These are phyloP conservation scores for Muraenolepis orangiensis DNA, from an alignment of 2,797 vertebrate species.

Conservation along the genomic window DNA sequence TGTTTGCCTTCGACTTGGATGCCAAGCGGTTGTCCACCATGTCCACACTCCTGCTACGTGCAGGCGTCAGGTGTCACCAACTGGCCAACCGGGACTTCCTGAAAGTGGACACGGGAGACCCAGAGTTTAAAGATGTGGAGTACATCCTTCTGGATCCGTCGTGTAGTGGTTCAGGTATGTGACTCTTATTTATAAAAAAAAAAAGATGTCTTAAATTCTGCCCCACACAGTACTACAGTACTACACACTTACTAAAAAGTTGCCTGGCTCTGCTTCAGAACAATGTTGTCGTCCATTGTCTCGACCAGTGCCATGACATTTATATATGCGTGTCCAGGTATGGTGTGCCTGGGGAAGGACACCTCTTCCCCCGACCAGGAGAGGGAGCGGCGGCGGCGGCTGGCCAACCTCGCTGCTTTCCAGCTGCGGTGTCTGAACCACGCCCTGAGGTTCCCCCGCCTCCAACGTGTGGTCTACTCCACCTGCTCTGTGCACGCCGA, in stretches of 20 bases:
- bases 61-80: constrained; percentile 84
- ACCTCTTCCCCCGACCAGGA: constrained; percentile 33
- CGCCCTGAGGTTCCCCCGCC: constrained; percentile 78
- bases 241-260: too few relatives aligned
- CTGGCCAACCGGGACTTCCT: constrained; percentile 89
- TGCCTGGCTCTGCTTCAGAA: background rate
- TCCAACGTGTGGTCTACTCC: constrained; percentile 85
- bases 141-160: constrained; percentile 91
- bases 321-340: constrained; percentile 71
- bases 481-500: constrained; percentile 88
- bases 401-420: constrained; percentile 82
- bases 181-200: background rate
- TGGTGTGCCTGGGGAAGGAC: constrained; percentile 72
- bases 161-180: constrained; percentile 93
- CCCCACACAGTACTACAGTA: too few relatives aligned
- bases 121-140: constrained; percentile 78
- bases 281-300: too few relatives aligned
- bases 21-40: constrained; percentile 88
- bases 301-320: too few relatives aligned
- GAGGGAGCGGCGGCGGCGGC: constrained; percentile 57
- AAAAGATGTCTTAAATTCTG: background rate
- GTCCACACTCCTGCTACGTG: constrained; percentile 86
- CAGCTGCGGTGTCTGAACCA: constrained; percentile 83
- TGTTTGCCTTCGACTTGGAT: constrained; percentile 93
- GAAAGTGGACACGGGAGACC: constrained; percentile 73